phyloP scores from a whole-genome alignment of 1,140 invertebrate species.

The Leptinotarsa defecta region DNA sequence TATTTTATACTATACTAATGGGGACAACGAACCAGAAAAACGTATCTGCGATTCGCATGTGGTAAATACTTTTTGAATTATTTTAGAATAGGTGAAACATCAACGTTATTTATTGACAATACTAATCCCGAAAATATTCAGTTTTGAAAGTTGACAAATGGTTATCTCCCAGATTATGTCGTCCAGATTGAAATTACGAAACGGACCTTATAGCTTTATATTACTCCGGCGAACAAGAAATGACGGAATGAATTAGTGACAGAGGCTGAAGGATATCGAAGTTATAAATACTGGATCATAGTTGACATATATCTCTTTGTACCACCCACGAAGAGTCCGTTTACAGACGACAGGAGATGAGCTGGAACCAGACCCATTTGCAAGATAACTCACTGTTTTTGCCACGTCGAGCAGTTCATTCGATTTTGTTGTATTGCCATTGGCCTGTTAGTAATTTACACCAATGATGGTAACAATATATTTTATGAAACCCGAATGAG shows the following conservation, averaged over 20 bases:
- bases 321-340: conserved; percentile 35
- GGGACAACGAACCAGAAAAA: too few relatives aligned
- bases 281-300: conserved; percentile 42
- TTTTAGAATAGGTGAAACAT: too few relatives aligned
- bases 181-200: neutral
- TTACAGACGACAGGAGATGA: conserved; percentile 16
- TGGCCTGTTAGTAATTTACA: neutral
- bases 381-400: conserved; percentile 26
- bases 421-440: neutral
- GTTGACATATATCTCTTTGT: conserved; percentile 21
- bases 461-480: too few relatives aligned
- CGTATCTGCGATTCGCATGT: too few relatives aligned
- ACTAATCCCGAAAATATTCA: too few relatives aligned
- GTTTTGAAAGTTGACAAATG: too few relatives aligned
- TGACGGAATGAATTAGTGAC: conserved; percentile 13
- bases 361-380: conserved; percentile 27
- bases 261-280: conserved; percentile 26
- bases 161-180: too few relatives aligned
- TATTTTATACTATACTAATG: too few relatives aligned
- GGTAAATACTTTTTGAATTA: too few relatives aligned
- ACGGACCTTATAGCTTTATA: conserved; percentile 13
- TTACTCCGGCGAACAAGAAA: conserved; percentile 19
- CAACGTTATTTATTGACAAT: too few relatives aligned
- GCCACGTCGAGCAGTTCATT: neutral
- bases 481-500: too few relatives aligned